Evolutionary conservation across 2,888 invertebrate species (phyloP), one percentile per base, ranked within the genome.

Genomic region (Ichneumon xanthorius): DNA sequence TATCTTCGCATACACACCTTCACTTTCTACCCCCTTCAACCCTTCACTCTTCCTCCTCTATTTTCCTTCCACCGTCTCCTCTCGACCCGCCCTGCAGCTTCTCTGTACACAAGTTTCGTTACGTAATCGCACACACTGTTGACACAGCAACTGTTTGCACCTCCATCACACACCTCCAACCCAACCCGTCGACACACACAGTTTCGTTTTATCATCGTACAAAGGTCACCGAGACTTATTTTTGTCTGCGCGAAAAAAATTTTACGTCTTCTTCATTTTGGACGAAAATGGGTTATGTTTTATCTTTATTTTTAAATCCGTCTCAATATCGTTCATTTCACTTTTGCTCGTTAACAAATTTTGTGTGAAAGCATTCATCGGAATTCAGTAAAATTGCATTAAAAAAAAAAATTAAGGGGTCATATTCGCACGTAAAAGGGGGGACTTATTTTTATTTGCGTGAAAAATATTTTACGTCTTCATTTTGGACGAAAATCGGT

Each of bases 81-180:
- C n/a, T 48, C 50, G 63, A 9, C 63, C 4, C 48, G 48, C 37
- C 14, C 50, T 68, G 30, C 76, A 80, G 58, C 73, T 80, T 85
- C 63, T 73, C 61, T 45, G 68, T 73, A 63, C 61, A 78, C 81
- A 75, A 40, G 30, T 81, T 73, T 85, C 73, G 45, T 58, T 77
- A 80, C 58, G 77, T 77, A 80, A 80, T 84, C 72, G 58, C 53
- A 48, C 4, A 73, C 58, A 67, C 58, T 61, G 71, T 84, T 77
- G 80, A 80, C 80, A 68, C 65, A 65, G 67, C 16, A 50, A 72
- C 76, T 80, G 80, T 77, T 80, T 84, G 65, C 80, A 80, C 40
- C 37, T 72, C n/a, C 58, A 19, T 45, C 70, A 63, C 50, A 50
- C 37, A 55, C 33, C 48, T 53, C 22, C 50, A 14, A 14, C 63